Evolutionary conservation across 2,888 invertebrate species (phyloP).

Genomic region (Mimas tiliae): DNA sequence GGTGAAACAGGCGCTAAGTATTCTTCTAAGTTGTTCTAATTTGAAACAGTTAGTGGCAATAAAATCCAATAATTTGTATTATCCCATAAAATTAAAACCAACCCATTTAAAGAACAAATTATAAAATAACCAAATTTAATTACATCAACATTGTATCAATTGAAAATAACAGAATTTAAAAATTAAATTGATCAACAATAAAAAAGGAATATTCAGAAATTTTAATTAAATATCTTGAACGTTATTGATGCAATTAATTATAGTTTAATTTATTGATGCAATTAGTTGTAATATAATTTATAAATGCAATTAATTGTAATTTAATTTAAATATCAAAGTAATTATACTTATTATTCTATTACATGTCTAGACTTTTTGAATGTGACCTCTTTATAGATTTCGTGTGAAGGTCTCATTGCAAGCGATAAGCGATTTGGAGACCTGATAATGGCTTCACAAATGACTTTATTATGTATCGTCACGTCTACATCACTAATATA

Average conservation of each 20-base stretch:
- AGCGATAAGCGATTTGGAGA: slow-evolving; percentile 11
- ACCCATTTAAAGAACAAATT: background rate
- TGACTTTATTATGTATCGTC: background rate
- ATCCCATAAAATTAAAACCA: too few species aligned
- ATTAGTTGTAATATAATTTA: too few species aligned
- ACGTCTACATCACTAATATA: too few species aligned
- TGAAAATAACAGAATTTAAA: too few species aligned
- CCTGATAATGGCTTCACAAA: background rate
- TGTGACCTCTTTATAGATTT: background rate
- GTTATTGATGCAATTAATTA: background rate
- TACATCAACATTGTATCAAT: background rate
- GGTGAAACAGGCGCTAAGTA: too few species aligned
- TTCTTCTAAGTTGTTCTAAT: too few species aligned
- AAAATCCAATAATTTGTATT: too few species aligned
- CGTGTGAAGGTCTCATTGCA: background rate
- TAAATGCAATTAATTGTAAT: too few species aligned
- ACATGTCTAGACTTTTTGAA: slow-evolving; percentile 5
- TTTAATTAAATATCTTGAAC: background rate
- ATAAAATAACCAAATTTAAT: background rate
- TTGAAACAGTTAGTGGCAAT: too few species aligned
- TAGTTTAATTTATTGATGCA: too few species aligned
- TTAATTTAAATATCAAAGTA: background rate
- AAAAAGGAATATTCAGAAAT: too few species aligned
- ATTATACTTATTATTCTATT: background rate
- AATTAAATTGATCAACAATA: too few species aligned